These are phyloP conservation scores for Cyphomyrus plagiostoma DNA, from an alignment of 2,113 vertebrate genomes.

Conservation along the genomic window DNA sequence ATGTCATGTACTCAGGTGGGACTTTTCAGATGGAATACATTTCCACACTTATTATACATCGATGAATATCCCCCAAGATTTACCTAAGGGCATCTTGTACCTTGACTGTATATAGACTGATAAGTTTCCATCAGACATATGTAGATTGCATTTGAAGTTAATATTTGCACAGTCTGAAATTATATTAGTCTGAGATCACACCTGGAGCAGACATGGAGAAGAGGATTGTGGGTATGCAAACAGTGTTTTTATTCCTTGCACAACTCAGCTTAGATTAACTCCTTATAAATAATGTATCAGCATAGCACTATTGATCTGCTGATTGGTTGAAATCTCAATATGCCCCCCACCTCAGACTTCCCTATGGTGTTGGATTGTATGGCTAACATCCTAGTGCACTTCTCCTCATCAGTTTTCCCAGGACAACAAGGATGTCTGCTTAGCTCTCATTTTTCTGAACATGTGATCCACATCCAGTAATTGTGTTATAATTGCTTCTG, in stretches of 20 bases:
- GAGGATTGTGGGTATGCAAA: not conserved
- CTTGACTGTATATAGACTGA: not conserved
- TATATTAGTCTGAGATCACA: slow-evolving; percentile 6
- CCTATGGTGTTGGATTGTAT: not conserved
- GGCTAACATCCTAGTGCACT: not conserved
- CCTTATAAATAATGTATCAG: slow-evolving; percentile 8
- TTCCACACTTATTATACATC: not conserved
- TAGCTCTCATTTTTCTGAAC: not conserved
- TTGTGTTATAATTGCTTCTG: not conserved
- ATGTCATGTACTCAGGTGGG: not conserved
- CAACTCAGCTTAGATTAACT: not conserved
- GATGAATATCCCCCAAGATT: not conserved
- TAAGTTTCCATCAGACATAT: not conserved
- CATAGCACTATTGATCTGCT: not conserved
- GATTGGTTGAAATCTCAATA: not conserved
- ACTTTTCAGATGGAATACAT: not conserved
- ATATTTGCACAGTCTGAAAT: slow-evolving; percentile 17
- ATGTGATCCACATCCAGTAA: not conserved
- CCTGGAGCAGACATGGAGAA: not conserved
- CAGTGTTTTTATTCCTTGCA: slow-evolving; percentile 12
- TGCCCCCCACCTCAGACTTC: not conserved
- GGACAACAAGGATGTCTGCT: not conserved
- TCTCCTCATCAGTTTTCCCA: not conserved
- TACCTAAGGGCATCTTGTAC: slow-evolving; percentile 8
- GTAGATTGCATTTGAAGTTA: slow-evolving; percentile 10